Base-by-base conservation (phyloP, 1,140 invertebrate genomes). In the Forficula auricularia region DNA sequence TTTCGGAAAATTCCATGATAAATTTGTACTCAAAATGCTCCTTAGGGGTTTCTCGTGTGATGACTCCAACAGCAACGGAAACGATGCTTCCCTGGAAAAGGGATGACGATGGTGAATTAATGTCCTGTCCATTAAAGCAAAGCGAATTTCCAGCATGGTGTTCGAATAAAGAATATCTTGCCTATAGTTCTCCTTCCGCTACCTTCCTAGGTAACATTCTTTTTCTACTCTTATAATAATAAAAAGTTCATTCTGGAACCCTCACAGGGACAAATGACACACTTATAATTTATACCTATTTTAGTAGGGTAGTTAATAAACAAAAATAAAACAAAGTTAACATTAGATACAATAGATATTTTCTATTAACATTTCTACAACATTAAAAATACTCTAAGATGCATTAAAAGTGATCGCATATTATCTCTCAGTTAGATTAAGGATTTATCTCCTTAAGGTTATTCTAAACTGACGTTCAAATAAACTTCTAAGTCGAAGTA, bases 111-210 rank as follows among this genome's bases (percentile, higher is more conserved):
- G 71, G 77, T 46, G 68, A 73, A 42, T 68, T 73, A 14, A 70
- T 73, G 44, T 72, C 70, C 16, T 70, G 72, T 22, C 76, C 76
- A 14, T 57, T 86, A n/a, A 77, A 83, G 52, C 86, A 90, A 61
- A 77, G 77, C 43, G 87, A 91, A 58, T 91, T 90, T 59, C 86
- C 86, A 12, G 73, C 80, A 2, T 91, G 86, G 86, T 84, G 84
- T 38, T 82, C 82, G 2, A 91, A 90, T 56, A 88, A 88, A 57
- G 86, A 92, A 57, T 91, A 91, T 57, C 62, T 88, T 43, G 79
- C 81, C n/a, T 89, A 89, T 55, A 84, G 77, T 60, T 90, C 85
- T 34, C 87, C 86, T 2, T 87, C 84, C 12, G 82, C 84, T 20
- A 90, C 86, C 32, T 86, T 88, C 61, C 67, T 90, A 66, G 82